Base-by-base conservation (phyloP, 2,113 vertebrate species). In the Polypterus senegalus region DNA sequence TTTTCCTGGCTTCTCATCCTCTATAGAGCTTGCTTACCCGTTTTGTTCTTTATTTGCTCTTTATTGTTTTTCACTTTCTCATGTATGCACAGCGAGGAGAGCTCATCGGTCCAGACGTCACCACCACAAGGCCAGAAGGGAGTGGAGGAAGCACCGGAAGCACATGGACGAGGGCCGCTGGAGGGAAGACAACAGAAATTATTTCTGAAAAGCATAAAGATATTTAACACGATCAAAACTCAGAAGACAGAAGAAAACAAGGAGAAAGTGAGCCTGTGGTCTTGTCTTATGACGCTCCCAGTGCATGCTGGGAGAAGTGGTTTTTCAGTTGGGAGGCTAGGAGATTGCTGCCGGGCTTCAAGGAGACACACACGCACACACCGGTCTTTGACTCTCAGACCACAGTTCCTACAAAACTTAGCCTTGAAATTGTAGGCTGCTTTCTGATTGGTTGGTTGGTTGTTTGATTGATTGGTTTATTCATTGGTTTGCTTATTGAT, bases 101-200 rank as follows among this genome's bases (percentile, higher is more conserved):
- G 88, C 89, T 11, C 91, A 93, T 67, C 88, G 92, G 52, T 87
- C 83, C 69, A 81, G 84, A 48, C 92, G 84, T 63, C 92, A 80
- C 61, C 92, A 82, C 74, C 92, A 86, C 84, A 90, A 89, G 79
- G 77, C 83, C 5, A 87, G 71, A 72, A 89, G 88, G 70, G 91
- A 96, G 73, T 85, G 85, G 75, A 85, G 92, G 70, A 97, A 92
- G 89, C 92, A 88, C 81, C 88, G 79, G 74, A 87, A 76, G 70
- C 86, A 88, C 43, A 78, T 80, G 58, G 77, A 76, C 65, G 78
- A 80, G 7, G 79, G 81, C 68, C 84, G 75, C 75, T 79, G 75
- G 54, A 80, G 71, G 57, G 72, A 73, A 58, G 79, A 80, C 62
- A 72, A 73, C 69, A 83, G 72, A 75, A 74, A 71, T 49, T 81